phyloP scores from a whole-genome alignment of 2,797 vertebrate species.

The Taeniopygia guttata region DNA sequence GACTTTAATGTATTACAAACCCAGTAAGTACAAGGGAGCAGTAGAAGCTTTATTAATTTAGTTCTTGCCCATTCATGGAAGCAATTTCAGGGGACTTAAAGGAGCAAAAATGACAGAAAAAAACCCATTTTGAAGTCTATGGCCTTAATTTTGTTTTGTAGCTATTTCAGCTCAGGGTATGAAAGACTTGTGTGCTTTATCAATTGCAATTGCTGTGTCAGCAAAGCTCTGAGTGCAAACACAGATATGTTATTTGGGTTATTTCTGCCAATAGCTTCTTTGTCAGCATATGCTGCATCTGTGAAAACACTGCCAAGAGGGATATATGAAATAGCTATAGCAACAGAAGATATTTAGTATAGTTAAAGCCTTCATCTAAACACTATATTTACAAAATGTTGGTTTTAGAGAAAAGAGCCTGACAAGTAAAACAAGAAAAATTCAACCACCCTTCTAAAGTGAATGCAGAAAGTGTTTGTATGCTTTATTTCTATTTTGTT shows the following conservation, averaged over 20 bases:
- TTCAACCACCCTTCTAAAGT: neutral
- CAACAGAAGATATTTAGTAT: neutral
- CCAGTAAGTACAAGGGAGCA: neutral
- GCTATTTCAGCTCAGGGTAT: neutral
- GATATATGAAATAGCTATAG: neutral
- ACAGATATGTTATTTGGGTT: slow-evolving; percentile 12
- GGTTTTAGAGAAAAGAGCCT: neutral
- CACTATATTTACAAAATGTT: neutral
- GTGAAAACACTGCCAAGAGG: neutral
- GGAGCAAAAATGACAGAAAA: neutral
- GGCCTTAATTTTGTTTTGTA: neutral
- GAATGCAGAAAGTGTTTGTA: neutral
- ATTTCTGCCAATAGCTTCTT: neutral
- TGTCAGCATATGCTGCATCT: neutral
- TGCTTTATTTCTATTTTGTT: neutral
- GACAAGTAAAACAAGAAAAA: neutral
- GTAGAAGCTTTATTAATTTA: neutral
- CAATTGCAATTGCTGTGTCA: neutral
- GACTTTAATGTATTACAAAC: neutral
- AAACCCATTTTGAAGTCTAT: neutral
- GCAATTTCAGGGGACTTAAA: neutral
- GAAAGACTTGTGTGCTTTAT: neutral
- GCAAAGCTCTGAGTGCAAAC: neutral
- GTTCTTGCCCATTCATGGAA: neutral
- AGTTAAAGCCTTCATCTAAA: neutral